Evolutionary conservation across 2,113 vertebrate genomes (phyloP), one percentile per base, ranked within the genome.

Genomic region (Paedocypris sp.): DNA sequence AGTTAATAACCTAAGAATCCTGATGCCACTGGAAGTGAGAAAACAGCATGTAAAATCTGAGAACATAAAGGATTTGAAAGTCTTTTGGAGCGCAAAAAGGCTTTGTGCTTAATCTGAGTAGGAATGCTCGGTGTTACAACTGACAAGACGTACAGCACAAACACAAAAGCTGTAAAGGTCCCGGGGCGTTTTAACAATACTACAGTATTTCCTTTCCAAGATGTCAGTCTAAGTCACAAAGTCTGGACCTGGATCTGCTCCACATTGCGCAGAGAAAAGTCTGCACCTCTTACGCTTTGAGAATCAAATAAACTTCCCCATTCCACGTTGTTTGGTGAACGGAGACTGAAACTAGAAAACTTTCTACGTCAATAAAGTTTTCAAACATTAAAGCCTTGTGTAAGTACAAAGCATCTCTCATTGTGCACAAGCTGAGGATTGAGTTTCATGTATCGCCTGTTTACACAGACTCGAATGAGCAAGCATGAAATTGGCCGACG

Each of bases 181-280:
- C 82, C 81, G 77, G 81, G 82, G 80, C 77, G 83, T 82, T 83
- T 86, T 86, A 83, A 82, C 79, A 77, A 66, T 73, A 79, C 70
- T n/a, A n/a, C n/a, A n/a, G n/a, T 72, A 71, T 77, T 77, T 84
- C 77, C 80, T 82, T 78, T 80, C 73, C 78, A 75, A 79, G 73
- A 77, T 83, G 82, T 82, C 84, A 85, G 81, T 84, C 83, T 76
- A 56, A 82, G 82, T 84, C 80, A 79, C 67, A 79, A 77, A 69
- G 71, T 69, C 39, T 51, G 36, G 52, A 52, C 59, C 54, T 13
- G 38, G 43, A 20, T 41, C 15, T 50, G 26, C 49, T 6, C 7
- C 15, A 23, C 65, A 32, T 49, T n/a, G n/a, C n/a, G n/a, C n/a
- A n/a, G n/a, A n/a, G n/a, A n/a, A n/a, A n/a, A n/a, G n/a, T n/a